A percentile compares a stretch with the other conserved stretches of the same genome.
phyloP scores from a whole-genome alignment of 2,113 vertebrate species.

The Ondatra zibethicus region DNA sequence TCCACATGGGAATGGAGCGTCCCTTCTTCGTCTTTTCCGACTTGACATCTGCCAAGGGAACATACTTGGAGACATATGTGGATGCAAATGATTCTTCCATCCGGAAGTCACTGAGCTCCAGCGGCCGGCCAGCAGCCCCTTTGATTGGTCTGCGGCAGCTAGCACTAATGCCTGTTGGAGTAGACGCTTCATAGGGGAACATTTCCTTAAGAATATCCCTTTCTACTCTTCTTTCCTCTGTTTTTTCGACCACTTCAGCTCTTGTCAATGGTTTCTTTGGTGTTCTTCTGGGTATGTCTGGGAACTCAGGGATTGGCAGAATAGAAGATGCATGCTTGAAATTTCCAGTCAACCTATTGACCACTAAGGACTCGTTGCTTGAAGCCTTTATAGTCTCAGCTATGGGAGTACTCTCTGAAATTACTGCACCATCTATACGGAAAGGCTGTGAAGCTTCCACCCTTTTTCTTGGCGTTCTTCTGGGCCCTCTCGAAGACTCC shows the following conservation, averaged over 20 bases:
- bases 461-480: conserved; percentile 91
- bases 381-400: conserved; percentile 90
- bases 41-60: conserved; percentile 84
- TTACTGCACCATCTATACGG: conserved; percentile 89
- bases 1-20: conserved; percentile 90
- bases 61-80: conserved; percentile 86
- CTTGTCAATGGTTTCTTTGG: conserved; percentile 90
- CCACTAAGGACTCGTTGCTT: conserved; percentile 91
- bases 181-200: conserved; percentile 89
- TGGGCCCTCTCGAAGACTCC: conserved; percentile 87
- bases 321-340: conserved; percentile 90
- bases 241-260: conserved; percentile 86
- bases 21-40: conserved; percentile 86
- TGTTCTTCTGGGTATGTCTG: conserved; percentile 91
- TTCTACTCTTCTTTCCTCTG: conserved; percentile 85
- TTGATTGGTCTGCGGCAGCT: conserved; percentile 95
- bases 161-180: conserved; percentile 95
- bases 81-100: conserved; percentile 87
- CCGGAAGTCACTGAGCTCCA: conserved; percentile 89
- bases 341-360: conserved; percentile 91
- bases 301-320: conserved; percentile 90
- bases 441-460: conserved; percentile 89
- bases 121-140: conserved; percentile 93
- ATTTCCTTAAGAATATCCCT: conserved; percentile 93
- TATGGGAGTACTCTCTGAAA: conserved; percentile 89